phyloP scores from a whole-genome alignment of 2,797 vertebrate genomes.

The Podarcis siculus region DNA sequence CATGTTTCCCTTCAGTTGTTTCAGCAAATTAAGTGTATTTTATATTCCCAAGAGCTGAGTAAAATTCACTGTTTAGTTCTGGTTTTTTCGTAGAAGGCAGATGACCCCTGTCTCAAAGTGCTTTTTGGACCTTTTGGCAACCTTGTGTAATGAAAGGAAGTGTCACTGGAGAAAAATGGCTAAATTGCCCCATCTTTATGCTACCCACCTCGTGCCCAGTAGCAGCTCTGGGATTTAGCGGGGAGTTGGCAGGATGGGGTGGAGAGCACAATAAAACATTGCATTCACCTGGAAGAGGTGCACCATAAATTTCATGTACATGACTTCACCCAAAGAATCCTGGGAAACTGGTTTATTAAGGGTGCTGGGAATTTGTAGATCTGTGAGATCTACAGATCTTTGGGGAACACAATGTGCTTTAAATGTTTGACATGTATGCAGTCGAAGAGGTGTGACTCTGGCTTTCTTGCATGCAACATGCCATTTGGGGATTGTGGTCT shows the following conservation, averaged over 20 bases:
- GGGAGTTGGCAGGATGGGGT: too few relatives aligned
- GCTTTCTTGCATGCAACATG: neutral
- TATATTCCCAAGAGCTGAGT: neutral
- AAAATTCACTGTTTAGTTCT: slow-evolving; percentile 41
- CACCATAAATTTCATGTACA: too few relatives aligned
- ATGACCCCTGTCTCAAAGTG: slow-evolving; percentile 29
- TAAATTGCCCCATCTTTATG: neutral
- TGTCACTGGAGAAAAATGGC: neutral
- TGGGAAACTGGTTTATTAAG: too few relatives aligned
- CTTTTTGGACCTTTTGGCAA: neutral
- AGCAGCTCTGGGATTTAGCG: neutral
- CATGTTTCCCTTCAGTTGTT: neutral
- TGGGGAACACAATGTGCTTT: too few relatives aligned
- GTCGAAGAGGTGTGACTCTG: neutral
- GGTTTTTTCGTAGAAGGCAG: slow-evolving; percentile 44
- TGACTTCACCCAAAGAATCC: too few relatives aligned
- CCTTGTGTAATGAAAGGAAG: neutral
- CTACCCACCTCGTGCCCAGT: neutral
- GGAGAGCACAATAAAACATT: neutral
- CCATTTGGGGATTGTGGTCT: neutral
- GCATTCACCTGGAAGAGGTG: neutral
- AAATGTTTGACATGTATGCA: too few relatives aligned
- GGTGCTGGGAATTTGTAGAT: too few relatives aligned
- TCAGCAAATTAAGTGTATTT: slow-evolving; percentile 38
- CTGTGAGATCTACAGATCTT: too few relatives aligned